Conservation (phyloP, 2,797 vertebrate genomes). For the Falco novaeseelandiae region DNA sequence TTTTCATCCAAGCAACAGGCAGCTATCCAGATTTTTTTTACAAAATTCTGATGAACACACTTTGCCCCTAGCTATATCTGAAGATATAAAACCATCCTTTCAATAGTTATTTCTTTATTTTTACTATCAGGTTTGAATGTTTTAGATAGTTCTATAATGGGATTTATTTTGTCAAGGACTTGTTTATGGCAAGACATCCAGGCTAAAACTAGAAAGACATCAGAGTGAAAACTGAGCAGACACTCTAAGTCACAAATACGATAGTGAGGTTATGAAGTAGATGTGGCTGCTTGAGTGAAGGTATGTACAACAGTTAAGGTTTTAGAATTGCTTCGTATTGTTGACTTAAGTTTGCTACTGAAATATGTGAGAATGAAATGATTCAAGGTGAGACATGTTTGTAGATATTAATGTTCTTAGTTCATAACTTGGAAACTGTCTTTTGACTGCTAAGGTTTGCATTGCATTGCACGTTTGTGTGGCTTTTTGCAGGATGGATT, state of each 20-base stretch:
- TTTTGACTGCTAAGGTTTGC: neutral
- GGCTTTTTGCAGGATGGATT: neutral
- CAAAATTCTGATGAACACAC: conserved; percentile 51
- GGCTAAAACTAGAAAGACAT: conserved; percentile 1
- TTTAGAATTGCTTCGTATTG: neutral
- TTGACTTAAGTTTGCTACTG: neutral
- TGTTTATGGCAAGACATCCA: neutral
- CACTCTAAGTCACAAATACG: neutral
- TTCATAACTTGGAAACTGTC: neutral
- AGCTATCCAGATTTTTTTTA: conserved; percentile 59
- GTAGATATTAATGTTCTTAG: neutral
- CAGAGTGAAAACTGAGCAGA: neutral
- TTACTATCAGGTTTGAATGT: neutral
- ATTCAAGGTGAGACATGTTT: neutral
- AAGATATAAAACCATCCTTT: conserved; percentile 47
- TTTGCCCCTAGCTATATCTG: conserved; percentile 55
- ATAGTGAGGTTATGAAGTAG: conserved; percentile 20
- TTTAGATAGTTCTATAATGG: neutral
- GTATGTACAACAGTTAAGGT: conserved; percentile 45
- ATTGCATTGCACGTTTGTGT: neutral
- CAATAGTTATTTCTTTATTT: conserved; percentile 57
- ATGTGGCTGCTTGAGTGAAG: conserved; percentile 41
- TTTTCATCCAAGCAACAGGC: conserved; percentile 61
- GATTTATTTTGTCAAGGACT: conserved; percentile 17
- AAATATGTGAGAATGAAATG: neutral